These are phyloP conservation scores for Dendronephthya gigantea DNA, from an alignment of 64 coral and sea anemone species.

Conservation along the genomic window DNA sequence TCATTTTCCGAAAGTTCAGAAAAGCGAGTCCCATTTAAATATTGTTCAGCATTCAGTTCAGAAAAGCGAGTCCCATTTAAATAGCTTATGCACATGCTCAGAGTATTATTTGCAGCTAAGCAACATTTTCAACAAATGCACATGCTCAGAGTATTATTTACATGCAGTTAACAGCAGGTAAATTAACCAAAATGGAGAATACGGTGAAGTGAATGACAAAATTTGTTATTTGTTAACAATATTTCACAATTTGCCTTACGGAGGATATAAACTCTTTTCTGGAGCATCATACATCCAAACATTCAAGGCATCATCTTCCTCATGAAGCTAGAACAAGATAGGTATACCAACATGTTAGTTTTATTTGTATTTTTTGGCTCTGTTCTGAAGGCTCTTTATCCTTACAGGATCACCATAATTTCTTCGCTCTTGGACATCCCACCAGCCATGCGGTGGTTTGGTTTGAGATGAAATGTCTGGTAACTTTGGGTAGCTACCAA, in stretches of 20 bases:
- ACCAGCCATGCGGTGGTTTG: constrained; percentile 59
- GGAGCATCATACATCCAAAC: constrained; percentile 67
- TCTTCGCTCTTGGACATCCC: constrained; percentile 86
- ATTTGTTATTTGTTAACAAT: no score
- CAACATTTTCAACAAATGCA: no score
- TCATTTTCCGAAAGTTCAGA: no score
- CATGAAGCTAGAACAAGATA: constrained; percentile 44
- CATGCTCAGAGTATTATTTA: not conserved
- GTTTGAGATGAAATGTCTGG: constrained; percentile 64
- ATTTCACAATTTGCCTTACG: not conserved
- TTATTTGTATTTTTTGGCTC: not conserved
- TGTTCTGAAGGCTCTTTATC: not conserved
- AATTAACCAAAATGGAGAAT: no score
- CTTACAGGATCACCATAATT: constrained; percentile 82
- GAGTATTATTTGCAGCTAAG: no score
- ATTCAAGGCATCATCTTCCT: constrained; percentile 78
- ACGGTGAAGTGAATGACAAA: no score
- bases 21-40: no score
- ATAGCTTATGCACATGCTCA: no score
- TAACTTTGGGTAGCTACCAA: constrained; percentile 80
- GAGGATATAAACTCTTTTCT: constrained; percentile 10
- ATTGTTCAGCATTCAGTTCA: no score
- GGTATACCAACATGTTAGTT: not conserved
- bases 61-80: no score
- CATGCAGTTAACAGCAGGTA: not conserved